Base-by-base conservation (phyloP, 2,888 invertebrate genomes). In the Lepidonotus clava region DNA sequence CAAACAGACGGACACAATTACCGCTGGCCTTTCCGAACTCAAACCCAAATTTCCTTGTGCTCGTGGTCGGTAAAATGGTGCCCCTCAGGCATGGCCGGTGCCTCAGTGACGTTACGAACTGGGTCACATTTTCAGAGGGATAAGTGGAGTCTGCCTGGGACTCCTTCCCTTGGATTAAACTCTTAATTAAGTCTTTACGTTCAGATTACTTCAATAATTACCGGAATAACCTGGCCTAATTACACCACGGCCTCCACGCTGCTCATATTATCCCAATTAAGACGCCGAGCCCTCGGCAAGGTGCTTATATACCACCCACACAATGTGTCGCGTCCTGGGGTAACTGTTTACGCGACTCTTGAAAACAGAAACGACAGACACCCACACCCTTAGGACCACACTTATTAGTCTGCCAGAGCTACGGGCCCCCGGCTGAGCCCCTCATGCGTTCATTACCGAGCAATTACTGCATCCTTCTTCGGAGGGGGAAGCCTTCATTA, bases 121-220 rank as follows among this genome's bases (percentile, higher is more conserved):
- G 28, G 61, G 61, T 24, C 61, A 61, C 11, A 61, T 61, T 61
- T n/a, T 14, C 61, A 28, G 61, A 2, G 28, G 61, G 61, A 18
- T 14, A 28, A 61, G 28, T 28, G 1, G 28, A 61, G 28, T 61
- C 61, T 61, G 61, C 61, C 61, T 24, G 24, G 24, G 28, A 28
- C 28, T 14, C 24, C 61, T 61, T 18, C 28, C 61, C 28, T 61
- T 61, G 1, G 61, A 28, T 24, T 61, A 1, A 28, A 61, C 28
- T 28, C 24, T 32, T 61, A 24, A 61, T 61, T 61, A 61, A 61
- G 28, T 61, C 61, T 61, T 61, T 32, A 61, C 61, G 61, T 61
- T 28, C 61, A 11, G 61, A 61, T 61, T 61, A 1, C 61, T 24
- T 1, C 28, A 24, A 61, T 61, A 61, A 61, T 61, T 61, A 61